Percentiles rank a stretch among this genome's conserved stretches.
Conservation (phyloP, 2,113 vertebrate genomes). For the Daboia siamensis region DNA sequence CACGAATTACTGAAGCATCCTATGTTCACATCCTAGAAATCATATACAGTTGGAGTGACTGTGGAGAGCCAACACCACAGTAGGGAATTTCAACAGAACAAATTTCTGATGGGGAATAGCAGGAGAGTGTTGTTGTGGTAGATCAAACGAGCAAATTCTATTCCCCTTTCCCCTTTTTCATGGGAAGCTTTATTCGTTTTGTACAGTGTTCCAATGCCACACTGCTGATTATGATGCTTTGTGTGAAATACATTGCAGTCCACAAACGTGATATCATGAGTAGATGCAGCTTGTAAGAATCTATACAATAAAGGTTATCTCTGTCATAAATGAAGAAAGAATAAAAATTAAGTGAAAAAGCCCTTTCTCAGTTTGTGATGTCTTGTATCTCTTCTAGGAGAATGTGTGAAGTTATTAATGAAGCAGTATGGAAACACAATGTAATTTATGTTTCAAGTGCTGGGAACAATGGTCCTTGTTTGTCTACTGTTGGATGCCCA, state of each 20-base stretch:
- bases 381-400: constrained; percentile 74
- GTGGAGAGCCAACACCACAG: neutral
- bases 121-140: neutral
- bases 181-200: neutral
- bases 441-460: constrained; percentile 96
- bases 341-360: neutral
- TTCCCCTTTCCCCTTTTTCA: neutral
- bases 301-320: neutral
- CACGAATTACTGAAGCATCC: neutral
- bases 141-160: neutral
- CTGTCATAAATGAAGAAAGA: neutral
- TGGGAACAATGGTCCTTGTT: constrained; percentile 96
- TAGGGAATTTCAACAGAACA: neutral
- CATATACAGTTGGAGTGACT: neutral
- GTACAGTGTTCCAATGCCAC: neutral
- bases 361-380: neutral
- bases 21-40: neutral
- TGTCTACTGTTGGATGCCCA: constrained; percentile 95
- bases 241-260: neutral
- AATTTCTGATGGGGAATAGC: too few species aligned
- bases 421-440: constrained; percentile 96
- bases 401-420: constrained; percentile 95
- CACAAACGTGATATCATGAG: neutral
- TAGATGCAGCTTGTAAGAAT: neutral
- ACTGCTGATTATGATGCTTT: neutral